Conservation (phyloP, 2,113 vertebrate genomes). For the Ranitomeya imitator region DNA sequence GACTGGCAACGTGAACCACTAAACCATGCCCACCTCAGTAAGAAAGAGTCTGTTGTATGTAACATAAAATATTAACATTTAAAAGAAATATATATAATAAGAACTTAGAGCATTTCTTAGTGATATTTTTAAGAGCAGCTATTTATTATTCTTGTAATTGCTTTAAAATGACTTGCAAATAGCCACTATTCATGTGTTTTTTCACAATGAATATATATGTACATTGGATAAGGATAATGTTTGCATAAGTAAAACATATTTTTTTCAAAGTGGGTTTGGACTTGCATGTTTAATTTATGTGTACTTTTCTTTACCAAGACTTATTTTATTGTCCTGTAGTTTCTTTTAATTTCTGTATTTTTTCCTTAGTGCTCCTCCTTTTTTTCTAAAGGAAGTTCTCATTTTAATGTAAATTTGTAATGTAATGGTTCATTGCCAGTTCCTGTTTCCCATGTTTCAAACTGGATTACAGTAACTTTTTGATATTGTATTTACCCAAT, state of each 20-base stretch:
- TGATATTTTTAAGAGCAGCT: neutral
- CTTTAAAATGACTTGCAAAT: neutral
- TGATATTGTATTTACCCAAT: neutral
- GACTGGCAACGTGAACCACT: too few species aligned
- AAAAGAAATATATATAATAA: neutral
- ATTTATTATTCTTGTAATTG: neutral
- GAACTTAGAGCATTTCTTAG: neutral
- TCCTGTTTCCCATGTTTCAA: neutral
- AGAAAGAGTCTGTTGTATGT: neutral
- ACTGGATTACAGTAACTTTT: neutral
- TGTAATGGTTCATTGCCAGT: neutral
- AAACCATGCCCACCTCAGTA: too few species aligned
- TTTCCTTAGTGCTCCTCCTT: neutral
- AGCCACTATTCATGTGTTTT: too few species aligned
- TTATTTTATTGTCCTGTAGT: neutral
- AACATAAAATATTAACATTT: too few species aligned
- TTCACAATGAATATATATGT: too few species aligned
- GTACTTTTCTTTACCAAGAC: neutral
- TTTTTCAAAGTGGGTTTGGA: too few species aligned
- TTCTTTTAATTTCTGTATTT: neutral
- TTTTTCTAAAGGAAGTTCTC: neutral
- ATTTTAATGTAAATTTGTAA: neutral
- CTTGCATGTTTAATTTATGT: too few species aligned
- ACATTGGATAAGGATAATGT: too few species aligned
- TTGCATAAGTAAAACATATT: too few species aligned